Evolutionary conservation across 2,113 vertebrate species (phyloP), one percentile per base, ranked within the genome.

Genomic region (Bucco capensis): DNA sequence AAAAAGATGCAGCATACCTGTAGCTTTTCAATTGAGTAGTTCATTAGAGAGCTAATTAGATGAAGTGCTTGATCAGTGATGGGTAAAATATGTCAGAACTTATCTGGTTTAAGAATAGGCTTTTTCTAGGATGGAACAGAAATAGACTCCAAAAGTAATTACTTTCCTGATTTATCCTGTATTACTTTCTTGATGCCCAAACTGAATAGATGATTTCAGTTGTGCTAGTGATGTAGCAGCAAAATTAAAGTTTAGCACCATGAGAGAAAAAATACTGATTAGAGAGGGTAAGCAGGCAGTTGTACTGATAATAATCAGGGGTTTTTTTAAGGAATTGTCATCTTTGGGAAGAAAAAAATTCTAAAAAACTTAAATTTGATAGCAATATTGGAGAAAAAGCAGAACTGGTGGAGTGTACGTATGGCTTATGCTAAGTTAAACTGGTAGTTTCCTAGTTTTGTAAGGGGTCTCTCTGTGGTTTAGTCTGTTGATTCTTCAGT

Each of bases 11-110:
- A 85, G 51, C 62, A 19, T 80, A 74, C 73, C 83, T 81, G 86
- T 75, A 81, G 73, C 83, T 93, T 78, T 84, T 49, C 86, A 88
- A 91, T 27, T 46, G 90, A 95, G 70, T 31, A 95, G 83, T 54
- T 93, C 91, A 95, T 95, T 92, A 95, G 83, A 89, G 81, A 90
- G 83, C 66, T 95, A 94, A 95, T 92, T 94, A 96, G 86, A 86
- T 94, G 66, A 93, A 96, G 70, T 88, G 90, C 86, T 94, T 94
- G 92, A 90, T 93, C 94, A 95, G 77, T 93, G 93, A 88, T 90
- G 88, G 66, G 83, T 94, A 84, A 94, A 95, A 90, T 95, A 80
- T 93, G 80, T 92, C 83, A 95, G 93, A 95, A 90, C 37, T 91
- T 93, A 76, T 75, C 33, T 83, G 51, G 61, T 94, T 86, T 93